These are phyloP conservation scores for Rhingia campestris DNA, from an alignment of 2,888 invertebrate species.

Conservation along the genomic window DNA sequence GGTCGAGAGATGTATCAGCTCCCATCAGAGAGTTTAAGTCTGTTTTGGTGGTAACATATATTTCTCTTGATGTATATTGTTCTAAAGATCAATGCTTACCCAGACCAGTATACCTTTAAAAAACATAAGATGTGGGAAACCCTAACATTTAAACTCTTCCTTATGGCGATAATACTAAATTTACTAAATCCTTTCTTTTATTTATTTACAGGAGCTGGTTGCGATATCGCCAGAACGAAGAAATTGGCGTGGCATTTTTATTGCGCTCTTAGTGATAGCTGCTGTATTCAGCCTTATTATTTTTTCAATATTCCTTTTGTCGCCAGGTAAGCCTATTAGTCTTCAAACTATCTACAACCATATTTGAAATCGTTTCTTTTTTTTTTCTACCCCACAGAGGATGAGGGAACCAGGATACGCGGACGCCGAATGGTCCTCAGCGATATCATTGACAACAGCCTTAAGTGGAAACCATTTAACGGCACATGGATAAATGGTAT, in stretches of 20 bases:
- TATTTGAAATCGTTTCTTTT: no score
- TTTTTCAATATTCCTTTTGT: conserved; percentile 94
- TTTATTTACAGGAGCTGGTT: conserved; percentile 90
- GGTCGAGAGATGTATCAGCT: no score
- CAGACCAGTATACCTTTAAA: no score
- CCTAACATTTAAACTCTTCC: no score
- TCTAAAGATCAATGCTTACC: no score
- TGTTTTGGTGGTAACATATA: no score
- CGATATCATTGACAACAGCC: conserved; percentile 86
- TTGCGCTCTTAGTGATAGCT: conserved; percentile 94
- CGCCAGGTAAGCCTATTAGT: conserved; percentile 84
- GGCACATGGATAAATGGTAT: conserved; percentile 90
- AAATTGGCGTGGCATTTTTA: conserved; percentile 97
- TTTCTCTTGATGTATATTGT: no score
- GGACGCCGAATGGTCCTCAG: conserved; percentile 88
- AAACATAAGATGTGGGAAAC: no score
- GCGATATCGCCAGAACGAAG: conserved; percentile 92
- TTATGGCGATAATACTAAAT: no score
- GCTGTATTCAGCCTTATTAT: conserved; percentile 94
- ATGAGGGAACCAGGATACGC: conserved; percentile 87
- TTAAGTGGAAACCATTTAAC: conserved; percentile 87
- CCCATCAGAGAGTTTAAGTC: no score
- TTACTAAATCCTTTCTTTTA: not conserved
- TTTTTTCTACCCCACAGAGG: conserved; percentile 77
- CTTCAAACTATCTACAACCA: not conserved